phyloP scores from a whole-genome alignment of 2,797 vertebrate species.

The Amniataba percoides region DNA sequence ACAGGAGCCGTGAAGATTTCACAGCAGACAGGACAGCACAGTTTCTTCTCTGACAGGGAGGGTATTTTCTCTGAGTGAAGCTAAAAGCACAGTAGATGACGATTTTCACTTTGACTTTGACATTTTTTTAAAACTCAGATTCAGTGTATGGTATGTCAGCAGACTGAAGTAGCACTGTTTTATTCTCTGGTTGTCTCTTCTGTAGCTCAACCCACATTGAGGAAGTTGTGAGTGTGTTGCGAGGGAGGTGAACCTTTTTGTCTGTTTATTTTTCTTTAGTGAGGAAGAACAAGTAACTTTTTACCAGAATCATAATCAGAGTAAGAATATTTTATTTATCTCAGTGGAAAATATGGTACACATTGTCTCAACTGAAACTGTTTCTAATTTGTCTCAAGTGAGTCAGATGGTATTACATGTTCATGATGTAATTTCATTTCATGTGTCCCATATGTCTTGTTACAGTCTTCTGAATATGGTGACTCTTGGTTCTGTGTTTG shows the following conservation, averaged over 20 bases:
- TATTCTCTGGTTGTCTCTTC: neutral
- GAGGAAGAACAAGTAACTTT: neutral
- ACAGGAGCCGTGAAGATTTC: conserved; percentile 51
- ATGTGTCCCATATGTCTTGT: too few relatives aligned
- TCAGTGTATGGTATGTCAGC: too few relatives aligned
- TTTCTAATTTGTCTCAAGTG: neutral
- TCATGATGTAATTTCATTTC: too few relatives aligned
- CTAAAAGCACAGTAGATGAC: neutral
- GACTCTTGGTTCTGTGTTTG: neutral
- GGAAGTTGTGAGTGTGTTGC: neutral
- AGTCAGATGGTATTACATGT: too few relatives aligned
- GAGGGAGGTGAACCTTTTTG: neutral
- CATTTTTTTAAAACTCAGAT: too few relatives aligned
- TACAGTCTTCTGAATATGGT: neutral
- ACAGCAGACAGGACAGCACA: conserved; percentile 40
- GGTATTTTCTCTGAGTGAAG: conserved; percentile 33
- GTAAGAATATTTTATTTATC: too few relatives aligned
- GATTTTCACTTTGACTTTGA: neutral
- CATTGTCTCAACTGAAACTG: too few relatives aligned
- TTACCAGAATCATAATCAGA: too few relatives aligned
- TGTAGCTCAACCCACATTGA: neutral
- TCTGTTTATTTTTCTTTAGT: neutral
- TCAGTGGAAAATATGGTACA: too few relatives aligned
- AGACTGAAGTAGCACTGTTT: neutral
- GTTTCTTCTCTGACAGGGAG: conserved; percentile 19